A percentile compares a stretch with the other conserved stretches of the same genome.
Conservation (phyloP, 2,888 invertebrate genomes). For the Lycocerus yunnanus region DNA sequence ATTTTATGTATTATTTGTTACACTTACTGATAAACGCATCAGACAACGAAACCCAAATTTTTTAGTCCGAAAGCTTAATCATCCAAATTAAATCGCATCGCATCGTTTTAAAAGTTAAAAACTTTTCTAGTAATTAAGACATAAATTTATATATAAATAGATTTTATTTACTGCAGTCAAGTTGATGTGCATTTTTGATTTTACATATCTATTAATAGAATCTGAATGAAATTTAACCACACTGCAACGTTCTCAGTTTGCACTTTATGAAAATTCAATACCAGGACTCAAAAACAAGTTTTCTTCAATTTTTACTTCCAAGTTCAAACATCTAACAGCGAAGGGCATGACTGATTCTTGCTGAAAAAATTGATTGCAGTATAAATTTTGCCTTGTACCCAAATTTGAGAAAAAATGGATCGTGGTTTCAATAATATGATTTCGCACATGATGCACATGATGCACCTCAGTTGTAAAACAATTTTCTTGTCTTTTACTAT, state of each 20-base stretch:
- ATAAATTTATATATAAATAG: neutral
- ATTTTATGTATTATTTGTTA: neutral
- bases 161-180: neutral
- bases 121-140: neutral
- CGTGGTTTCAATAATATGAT: neutral
- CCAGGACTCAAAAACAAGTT: neutral
- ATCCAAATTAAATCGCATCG: neutral
- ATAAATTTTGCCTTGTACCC: neutral
- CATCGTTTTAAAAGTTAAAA: too few species aligned
- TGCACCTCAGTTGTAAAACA: constrained; percentile 44
- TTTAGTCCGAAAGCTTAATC: too few species aligned
- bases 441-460: constrained; percentile 15
- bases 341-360: too few species aligned
- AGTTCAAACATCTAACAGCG: neutral
- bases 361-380: too few species aligned
- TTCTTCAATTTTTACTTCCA: neutral
- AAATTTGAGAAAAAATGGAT: neutral
- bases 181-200: neutral
- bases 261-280: neutral
- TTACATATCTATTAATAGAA: neutral
- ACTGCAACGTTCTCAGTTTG: neutral
- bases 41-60: too few species aligned
- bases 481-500: constrained; percentile 52
- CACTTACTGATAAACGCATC: too few species aligned
- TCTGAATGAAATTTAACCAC: neutral